Percentiles rank a stretch among this genome's conserved stretches.
These are phyloP conservation scores for Decapterus maruadsi DNA, from an alignment of 2,797 vertebrate species.

Conservation along the genomic window DNA sequence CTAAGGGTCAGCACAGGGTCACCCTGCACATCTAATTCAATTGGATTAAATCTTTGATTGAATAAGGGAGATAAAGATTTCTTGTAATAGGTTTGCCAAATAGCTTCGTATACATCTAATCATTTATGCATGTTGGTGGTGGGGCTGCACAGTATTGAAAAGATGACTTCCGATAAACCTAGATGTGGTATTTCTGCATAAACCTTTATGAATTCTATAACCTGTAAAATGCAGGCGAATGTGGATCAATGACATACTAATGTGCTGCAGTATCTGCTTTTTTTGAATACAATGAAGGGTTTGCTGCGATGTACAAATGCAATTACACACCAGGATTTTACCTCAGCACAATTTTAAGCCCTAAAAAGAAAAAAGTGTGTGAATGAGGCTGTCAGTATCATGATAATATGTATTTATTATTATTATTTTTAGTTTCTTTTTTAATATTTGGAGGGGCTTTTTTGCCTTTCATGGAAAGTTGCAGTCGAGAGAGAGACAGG, in stretches of 20 bases:
- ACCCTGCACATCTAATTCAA: constrained; percentile 38
- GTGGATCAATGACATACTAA: background rate
- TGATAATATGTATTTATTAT: constrained; percentile 11
- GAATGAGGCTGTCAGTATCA: constrained; percentile 11
- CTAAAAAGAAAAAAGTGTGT: background rate
- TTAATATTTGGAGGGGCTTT: too few relatives aligned
- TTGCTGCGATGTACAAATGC: constrained; percentile 15
- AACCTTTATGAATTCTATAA: constrained; percentile 15
- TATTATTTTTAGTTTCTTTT: too few relatives aligned
- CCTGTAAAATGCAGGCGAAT: background rate
- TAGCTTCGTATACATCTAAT: constrained; percentile 23
- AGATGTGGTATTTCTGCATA: constrained; percentile 3
- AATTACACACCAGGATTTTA: background rate
- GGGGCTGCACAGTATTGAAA: constrained; percentile 39
- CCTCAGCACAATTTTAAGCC: background rate
- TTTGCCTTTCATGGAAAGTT: too few relatives aligned
- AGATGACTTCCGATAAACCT: constrained; percentile 17
- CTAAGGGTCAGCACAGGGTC: constrained; percentile 62
- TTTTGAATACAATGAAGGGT: background rate
- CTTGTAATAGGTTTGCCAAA: constrained; percentile 37
- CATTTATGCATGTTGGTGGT: constrained; percentile 35
- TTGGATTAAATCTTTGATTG: constrained; percentile 58
- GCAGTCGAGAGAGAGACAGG: too few relatives aligned
- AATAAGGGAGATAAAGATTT: constrained; percentile 44
- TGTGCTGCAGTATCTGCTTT: constrained; percentile 9